Evolutionary conservation across 2,888 invertebrate genomes (phyloP), one percentile per base, ranked within the genome.

Genomic region (Amblyjoppa proteus): DNA sequence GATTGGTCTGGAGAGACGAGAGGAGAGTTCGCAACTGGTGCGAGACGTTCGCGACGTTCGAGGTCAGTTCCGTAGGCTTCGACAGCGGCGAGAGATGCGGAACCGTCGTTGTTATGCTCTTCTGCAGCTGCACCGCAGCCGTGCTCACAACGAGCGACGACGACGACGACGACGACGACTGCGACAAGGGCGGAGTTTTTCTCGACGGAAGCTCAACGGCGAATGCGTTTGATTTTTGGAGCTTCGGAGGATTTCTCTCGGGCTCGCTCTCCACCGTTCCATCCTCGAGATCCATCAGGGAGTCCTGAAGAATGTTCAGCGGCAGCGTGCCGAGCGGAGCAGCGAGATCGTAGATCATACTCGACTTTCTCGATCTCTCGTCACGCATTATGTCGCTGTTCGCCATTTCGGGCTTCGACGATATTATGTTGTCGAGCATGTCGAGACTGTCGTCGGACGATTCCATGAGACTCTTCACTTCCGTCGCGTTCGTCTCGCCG

Each of bases 11-110:
- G 45, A 96, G 91, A 0, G 96, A 96, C 0, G 97, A 96, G 92
- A 97, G 94, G 70, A 97, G 95, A 5, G 96, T 96, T 51, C 96
- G 94, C 68, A 96, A 91, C 90, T 96, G 97, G 91, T 96, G 96
- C 0, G 96, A 96, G 0, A 96, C 96, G 90, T 96, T 97, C 0
- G 96, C 96, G 94, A 97, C 96, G 90, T 96, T 96, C 0, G 96
- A 96, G 16, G 96, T 96, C 70, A 97, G 93, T 91, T 97, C 97
- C 1, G 96, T 95, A 0, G 97, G 97, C 91, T 97, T 96, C 0
- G 97, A 97, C 1, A 97, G 92, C 0, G 97, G 97, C 0, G 97
- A 97, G 34, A 97, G 93, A 91, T 97, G 97, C 0, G 97, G 96
- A 70, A 96, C 95, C 0, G 95, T 95, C 4, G 95, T 95, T 0